Conservation (phyloP, 2,113 vertebrate species). For the Indicator maculatus region DNA sequence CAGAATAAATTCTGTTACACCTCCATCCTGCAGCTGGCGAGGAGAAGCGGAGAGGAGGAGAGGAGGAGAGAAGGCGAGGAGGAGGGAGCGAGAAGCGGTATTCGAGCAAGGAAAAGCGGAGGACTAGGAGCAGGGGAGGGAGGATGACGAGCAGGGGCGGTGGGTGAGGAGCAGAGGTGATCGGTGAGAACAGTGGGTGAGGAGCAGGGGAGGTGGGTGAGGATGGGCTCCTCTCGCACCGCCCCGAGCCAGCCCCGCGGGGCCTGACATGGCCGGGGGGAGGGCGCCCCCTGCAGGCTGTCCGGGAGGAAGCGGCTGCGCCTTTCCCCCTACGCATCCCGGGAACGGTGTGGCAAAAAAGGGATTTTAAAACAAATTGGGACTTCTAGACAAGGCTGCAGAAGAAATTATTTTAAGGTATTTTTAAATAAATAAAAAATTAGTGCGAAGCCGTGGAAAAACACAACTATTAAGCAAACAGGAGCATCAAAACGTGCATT, state of each 20-base stretch:
- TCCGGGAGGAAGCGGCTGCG: not conserved
- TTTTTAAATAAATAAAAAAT: not conserved
- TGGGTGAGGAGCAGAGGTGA: too few relatives aligned
- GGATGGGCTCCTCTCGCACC: not conserved
- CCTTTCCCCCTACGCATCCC: not conserved
- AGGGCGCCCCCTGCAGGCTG: slow-evolving; percentile 76
- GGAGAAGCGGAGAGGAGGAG: not conserved
- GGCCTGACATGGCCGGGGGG: slow-evolving; percentile 55
- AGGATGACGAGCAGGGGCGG: not conserved
- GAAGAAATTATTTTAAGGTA: accelerated
- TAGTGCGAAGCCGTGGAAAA: not conserved
- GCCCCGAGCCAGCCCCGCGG: not conserved
- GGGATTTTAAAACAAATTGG: not conserved
- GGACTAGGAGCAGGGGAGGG: not conserved
- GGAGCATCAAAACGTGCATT: accelerated
- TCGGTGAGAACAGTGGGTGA: not conserved
- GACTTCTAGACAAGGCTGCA: not conserved
- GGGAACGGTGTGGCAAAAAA: not conserved
- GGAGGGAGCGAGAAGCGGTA: not conserved
- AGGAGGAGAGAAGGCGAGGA: too few relatives aligned
- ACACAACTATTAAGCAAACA: accelerated
- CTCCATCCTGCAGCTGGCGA: not conserved
- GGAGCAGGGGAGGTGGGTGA: not conserved
- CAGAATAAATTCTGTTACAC: not conserved
- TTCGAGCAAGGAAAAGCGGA: not conserved